These are phyloP conservation scores for Penaeus japonicus DNA, from an alignment of 1,140 invertebrate genomes.

Conservation along the genomic window DNA sequence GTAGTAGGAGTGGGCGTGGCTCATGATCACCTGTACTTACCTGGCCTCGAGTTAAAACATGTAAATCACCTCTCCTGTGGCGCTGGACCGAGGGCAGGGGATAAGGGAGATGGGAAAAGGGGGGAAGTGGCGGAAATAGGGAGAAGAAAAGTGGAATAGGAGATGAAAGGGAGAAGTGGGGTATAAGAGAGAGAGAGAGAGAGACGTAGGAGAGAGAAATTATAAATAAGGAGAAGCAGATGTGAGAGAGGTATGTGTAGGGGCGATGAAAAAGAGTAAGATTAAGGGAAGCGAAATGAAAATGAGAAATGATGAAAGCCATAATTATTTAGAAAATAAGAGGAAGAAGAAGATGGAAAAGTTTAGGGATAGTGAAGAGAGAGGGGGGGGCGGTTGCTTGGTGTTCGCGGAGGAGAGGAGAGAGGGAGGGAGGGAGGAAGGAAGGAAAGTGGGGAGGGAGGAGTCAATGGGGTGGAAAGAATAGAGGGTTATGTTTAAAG, in stretches of 20 bases:
- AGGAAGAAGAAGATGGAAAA: no score
- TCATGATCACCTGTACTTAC: background rate
- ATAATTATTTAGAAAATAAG: no score
- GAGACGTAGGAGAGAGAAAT: background rate
- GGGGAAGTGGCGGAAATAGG: background rate
- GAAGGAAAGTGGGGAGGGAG: no score
- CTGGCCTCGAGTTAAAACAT: no score
- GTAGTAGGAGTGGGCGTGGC: background rate
- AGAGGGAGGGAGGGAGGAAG: no score
- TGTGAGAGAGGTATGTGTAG: background rate
- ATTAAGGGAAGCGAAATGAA: background rate
- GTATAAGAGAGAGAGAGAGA: background rate
- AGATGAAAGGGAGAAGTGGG: background rate
- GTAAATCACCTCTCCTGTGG: no score
- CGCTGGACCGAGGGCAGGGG: background rate
- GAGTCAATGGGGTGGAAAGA: no score
- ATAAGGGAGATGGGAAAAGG: background rate
- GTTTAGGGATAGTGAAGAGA: no score
- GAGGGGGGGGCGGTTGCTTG: no score
- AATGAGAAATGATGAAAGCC: no score
- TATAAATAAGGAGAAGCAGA: background rate
- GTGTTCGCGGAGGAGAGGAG: no score
- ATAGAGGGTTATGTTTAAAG: no score
- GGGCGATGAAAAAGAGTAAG: background rate
- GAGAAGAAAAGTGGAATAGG: background rate